Base-by-base conservation (phyloP, 2,888 invertebrate species). In the Ophion costatus region DNA sequence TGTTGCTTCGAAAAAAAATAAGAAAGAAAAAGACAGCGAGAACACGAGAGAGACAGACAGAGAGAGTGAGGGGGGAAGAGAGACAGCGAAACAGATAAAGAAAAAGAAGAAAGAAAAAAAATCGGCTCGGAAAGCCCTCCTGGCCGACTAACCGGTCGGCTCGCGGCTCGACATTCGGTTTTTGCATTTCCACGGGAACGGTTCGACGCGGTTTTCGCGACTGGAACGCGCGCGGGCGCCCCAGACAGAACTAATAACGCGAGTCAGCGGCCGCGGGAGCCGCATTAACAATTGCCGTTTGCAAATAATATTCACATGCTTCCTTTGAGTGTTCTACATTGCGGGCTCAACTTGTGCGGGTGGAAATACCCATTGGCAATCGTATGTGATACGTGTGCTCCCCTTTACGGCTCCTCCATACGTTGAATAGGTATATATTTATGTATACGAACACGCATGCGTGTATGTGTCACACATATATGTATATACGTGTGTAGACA, bases 181-280 rank as follows among this genome's bases (percentile, higher is more conserved):
- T 91, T 91, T 90, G 92, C 92, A 91, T 92, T 88, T 93, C 92
- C 90, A 89, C 90, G 89, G 89, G 91, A 91, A 90, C 92, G 90
- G 90, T 90, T 38, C 42, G 14, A 24, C 88, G 88, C 73, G 69
- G 70, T 80, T 73, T 33, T 45, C 77, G 73, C 82, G 69, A 56
- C 56, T 42, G 22, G 42, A 24, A 20, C 45, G 42, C 61, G 42
- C 61, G 74, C 42, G 38, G 38, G 38, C 38, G 38, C 38, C 17
- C 38, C 17, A 51, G 14, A 51, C 51, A 17, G 1, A 51, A 51
- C 51, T 17, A 14, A 51, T 51, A 73, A 73, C 57, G 42, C 71
- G 57, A 59, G 38, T 38, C 24, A 24, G 22, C 45, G 17, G 45
- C 3, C 9, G n/a, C 17, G 45, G 45, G 22, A 20, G 33, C 51